Percentiles rank a stretch among this genome's conserved stretches.
phyloP scores from a whole-genome alignment of 2,888 invertebrate genomes.

The Clistopyga incitator region DNA sequence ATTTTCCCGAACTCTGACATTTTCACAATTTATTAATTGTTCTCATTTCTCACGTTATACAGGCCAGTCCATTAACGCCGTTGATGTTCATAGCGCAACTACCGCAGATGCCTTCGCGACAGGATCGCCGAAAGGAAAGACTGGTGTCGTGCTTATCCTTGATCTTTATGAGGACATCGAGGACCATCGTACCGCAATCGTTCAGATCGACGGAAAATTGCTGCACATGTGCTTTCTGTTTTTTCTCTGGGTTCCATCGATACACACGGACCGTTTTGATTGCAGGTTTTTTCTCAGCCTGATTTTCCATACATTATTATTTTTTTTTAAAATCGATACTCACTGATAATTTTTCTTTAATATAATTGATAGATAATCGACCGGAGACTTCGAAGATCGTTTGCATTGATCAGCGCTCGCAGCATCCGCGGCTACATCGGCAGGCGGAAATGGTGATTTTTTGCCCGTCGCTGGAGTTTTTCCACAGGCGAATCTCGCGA shows the following conservation, averaged over 20 bases:
- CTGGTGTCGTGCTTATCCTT: constrained; percentile 87
- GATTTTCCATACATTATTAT: not conserved
- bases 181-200: constrained; percentile 85
- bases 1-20: no score
- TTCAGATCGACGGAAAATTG: constrained; percentile 88
- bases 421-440: constrained; percentile 37
- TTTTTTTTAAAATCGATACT: not conserved
- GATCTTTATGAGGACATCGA: constrained; percentile 88
- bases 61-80: constrained; percentile 88
- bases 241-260: constrained; percentile 86
- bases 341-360: not conserved
- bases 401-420: constrained; percentile 45
- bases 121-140: constrained; percentile 87
- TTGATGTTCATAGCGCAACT: constrained; percentile 89
- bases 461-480: constrained; percentile 6
- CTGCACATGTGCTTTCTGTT: constrained; percentile 85
- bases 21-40: no score
- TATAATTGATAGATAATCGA: constrained; percentile 10
- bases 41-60: constrained; percentile 78
- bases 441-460: constrained; percentile 24
- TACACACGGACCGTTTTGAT: constrained; percentile 82
- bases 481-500: not conserved
- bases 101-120: constrained; percentile 89
- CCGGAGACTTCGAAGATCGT: constrained; percentile 6
- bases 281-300: constrained; percentile 53